Conservation (phyloP, 1,140 invertebrate species). For the Acromyrmex heyeri region DNA sequence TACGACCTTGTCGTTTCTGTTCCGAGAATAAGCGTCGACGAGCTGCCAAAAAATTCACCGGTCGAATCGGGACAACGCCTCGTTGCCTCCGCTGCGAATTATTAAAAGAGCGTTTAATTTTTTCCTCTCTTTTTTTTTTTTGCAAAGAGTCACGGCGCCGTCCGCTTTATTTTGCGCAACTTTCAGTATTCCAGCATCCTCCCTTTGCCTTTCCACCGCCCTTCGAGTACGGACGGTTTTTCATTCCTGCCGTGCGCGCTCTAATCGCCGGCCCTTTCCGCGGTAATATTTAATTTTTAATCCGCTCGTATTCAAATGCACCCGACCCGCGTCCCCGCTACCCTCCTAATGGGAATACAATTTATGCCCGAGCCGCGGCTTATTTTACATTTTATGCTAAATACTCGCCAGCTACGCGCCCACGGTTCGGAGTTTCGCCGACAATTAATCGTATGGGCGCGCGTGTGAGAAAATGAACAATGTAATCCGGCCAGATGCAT, state of each 20-base stretch:
- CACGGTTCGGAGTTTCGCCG: constrained; percentile 54
- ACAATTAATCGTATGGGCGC: constrained; percentile 67
- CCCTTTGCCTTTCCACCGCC: constrained; percentile 41
- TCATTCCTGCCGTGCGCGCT: constrained; percentile 66
- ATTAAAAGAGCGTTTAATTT: constrained; percentile 73
- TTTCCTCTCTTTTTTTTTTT: constrained; percentile 22
- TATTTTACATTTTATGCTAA: constrained; percentile 86
- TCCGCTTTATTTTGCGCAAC: constrained; percentile 45
- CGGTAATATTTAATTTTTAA: constrained; percentile 84
- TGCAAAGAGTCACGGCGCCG: constrained; percentile 35
- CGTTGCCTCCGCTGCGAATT: constrained; percentile 49
- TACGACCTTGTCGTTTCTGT: background rate
- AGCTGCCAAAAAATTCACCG: constrained; percentile 37
- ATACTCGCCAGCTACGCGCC: constrained; percentile 71
- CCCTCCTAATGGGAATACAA: constrained; percentile 84
- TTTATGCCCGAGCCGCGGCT: constrained; percentile 83
- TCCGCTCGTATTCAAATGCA: constrained; percentile 82
- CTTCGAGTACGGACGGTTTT: constrained; percentile 64
- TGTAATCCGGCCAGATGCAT: constrained; percentile 62
- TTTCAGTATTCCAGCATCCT: constrained; percentile 44
- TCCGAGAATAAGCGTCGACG: constrained; percentile 9
- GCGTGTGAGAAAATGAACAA: constrained; percentile 63
- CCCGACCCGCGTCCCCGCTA: constrained; percentile 38
- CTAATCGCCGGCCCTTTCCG: constrained; percentile 80
- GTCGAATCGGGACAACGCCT: constrained; percentile 38